Percentiles rank a stretch among this genome's conserved stretches.
Evolutionary conservation across 2,888 invertebrate genomes (phyloP).

Genomic region (Tipula lateralis): DNA sequence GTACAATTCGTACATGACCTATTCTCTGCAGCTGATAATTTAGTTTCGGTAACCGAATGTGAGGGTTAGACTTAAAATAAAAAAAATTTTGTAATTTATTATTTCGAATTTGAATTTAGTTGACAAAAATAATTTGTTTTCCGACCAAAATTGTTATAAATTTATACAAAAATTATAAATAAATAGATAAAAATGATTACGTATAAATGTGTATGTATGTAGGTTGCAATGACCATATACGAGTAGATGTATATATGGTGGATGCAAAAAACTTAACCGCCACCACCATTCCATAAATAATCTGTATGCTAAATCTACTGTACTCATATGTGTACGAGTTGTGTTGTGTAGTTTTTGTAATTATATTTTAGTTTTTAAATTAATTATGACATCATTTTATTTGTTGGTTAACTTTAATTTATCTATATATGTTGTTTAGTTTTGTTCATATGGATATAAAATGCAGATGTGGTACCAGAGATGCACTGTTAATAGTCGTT

Average conservation of each 20-base stretch:
- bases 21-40: background rate
- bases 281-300: background rate
- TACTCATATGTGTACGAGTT: background rate
- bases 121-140: background rate
- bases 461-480: background rate
- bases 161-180: background rate
- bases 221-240: background rate
- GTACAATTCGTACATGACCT: background rate
- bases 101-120: background rate
- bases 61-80: background rate
- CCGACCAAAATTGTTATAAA: background rate
- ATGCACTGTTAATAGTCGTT: background rate
- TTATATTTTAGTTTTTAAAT: background rate
- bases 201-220: background rate
- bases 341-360: background rate
- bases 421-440: background rate
- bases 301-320: background rate
- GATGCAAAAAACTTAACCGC: background rate
- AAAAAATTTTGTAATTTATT: background rate
- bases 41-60: background rate
- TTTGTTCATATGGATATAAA: background rate
- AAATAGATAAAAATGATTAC: background rate
- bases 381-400: conserved; percentile 15
- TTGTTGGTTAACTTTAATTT: conserved; percentile 19
- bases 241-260: background rate